Percentiles rank a stretch among this genome's conserved stretches.
Conservation (phyloP, 2,113 vertebrate genomes). For the Lanius ludovicianus region DNA sequence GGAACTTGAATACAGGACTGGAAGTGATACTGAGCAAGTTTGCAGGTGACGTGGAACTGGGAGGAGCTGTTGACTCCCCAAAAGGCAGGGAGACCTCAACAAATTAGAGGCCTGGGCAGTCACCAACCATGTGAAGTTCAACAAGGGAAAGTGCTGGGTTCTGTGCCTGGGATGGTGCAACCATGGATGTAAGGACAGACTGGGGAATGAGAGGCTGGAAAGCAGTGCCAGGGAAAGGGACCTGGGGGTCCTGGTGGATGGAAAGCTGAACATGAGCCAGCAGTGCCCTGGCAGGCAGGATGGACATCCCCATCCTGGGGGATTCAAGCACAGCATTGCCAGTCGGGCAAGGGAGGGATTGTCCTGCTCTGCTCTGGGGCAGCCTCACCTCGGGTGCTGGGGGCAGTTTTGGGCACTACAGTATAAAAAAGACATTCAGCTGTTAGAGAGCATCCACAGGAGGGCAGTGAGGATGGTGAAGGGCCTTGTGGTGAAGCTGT, state of each 20-base stretch:
- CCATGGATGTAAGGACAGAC: background rate
- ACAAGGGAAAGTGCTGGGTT: background rate
- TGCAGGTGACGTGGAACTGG: background rate
- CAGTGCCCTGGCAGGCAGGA: background rate
- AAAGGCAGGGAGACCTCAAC: background rate
- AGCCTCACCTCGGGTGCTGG: background rate
- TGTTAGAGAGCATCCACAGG: background rate
- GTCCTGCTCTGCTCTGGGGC: background rate
- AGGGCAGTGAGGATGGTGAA: accelerated
- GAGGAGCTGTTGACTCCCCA: background rate
- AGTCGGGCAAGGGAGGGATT: background rate
- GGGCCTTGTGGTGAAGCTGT: accelerated
- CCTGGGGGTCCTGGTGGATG: background rate
- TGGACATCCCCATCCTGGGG: background rate
- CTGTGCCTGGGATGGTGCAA: background rate
- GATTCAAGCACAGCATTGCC: background rate
- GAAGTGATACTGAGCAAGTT: background rate
- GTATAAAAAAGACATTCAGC: background rate
- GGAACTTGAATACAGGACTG: background rate
- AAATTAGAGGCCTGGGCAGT: background rate
- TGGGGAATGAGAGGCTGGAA: background rate
- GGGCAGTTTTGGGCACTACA: background rate
- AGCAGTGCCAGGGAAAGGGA: background rate
- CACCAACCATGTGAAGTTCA: background rate
- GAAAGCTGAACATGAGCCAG: background rate